Evolutionary conservation across 2,113 vertebrate genomes (phyloP).

Genomic region (Malurus alboscapulatus): DNA sequence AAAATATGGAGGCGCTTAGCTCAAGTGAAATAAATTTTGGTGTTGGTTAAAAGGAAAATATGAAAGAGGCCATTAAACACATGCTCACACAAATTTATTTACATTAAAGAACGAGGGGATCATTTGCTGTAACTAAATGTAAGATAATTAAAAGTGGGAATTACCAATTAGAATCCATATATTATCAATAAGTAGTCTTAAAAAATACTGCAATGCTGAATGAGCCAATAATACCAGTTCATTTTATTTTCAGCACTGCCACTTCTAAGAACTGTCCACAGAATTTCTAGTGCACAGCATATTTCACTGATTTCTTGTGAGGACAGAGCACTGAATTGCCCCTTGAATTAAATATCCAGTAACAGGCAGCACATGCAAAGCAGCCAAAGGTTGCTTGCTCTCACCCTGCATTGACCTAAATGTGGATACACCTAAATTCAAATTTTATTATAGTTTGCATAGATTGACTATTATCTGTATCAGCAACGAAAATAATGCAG

Average conservation of each 20-base stretch:
- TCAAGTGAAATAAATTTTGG: neutral
- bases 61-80: conserved; percentile 27
- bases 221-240: neutral
- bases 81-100: conserved; percentile 33
- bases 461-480: neutral
- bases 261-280: neutral
- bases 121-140: conserved; percentile 5
- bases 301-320: neutral
- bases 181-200: neutral
- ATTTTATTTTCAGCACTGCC: neutral
- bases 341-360: neutral
- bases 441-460: neutral
- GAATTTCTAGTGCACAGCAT: neutral
- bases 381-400: accelerated
- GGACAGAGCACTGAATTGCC: neutral
- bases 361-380: neutral
- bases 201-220: neutral
- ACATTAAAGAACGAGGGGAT: neutral
- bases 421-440: no score
- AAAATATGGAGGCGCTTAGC: neutral
- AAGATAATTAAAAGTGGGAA: conserved; percentile 1
- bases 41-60: conserved; percentile 14
- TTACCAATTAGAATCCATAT: neutral
- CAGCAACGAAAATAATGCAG: neutral
- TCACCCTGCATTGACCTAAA: neutral